Base-by-base conservation (phyloP, 1,140 invertebrate genomes). In the Sipha flava region DNA sequence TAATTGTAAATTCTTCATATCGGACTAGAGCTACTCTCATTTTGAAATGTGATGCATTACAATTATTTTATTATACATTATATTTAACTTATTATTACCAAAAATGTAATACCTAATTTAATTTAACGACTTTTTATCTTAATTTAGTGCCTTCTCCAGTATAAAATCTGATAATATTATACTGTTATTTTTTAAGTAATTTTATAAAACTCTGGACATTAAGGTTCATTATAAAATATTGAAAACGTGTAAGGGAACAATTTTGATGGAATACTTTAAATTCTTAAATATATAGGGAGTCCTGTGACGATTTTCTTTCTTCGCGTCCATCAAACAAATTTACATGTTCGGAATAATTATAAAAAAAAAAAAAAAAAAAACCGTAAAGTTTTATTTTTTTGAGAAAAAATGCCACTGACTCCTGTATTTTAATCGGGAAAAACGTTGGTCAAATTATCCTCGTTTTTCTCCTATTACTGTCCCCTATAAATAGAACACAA, bases 111-210 rank as follows among this genome's bases (percentile, higher is more conserved):
- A 23, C 43, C 1, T 66, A 26, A 40, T 14, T 43, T 43, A 7
- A 23, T 66, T 66, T 43, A 49, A 47, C 10, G n/a, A 72, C 45
- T 47, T 49, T 62, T 47, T 31, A 72, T 72, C 29, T 72, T 49
- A n/a, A 72, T 72, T 49, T 72, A 72, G 68, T 72, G 68, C 68
- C 68, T 72, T 72, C 68, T 47, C 26, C 26, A 21, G 45, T 72
- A 34, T 34, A 31, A 31, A 10, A 31, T 40, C 37, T 16, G 14
- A 66, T 14, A 43, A 23, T n/a, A n/a, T 43, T 66, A 40, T 23
- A 43, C 21, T 40, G 40, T 14, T 66, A 14, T 66, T 21, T 43
- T 66, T 23, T 66, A 66, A 66, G 37, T 23, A 26, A 43, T 43
- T 66, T 26, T 12, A 40, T 66, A 23, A 16, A 40, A 0, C 16